Percentiles rank a stretch among this genome's conserved stretches.
Conservation (phyloP, 2,797 vertebrate genomes). For the Galago senegalensis region DNA sequence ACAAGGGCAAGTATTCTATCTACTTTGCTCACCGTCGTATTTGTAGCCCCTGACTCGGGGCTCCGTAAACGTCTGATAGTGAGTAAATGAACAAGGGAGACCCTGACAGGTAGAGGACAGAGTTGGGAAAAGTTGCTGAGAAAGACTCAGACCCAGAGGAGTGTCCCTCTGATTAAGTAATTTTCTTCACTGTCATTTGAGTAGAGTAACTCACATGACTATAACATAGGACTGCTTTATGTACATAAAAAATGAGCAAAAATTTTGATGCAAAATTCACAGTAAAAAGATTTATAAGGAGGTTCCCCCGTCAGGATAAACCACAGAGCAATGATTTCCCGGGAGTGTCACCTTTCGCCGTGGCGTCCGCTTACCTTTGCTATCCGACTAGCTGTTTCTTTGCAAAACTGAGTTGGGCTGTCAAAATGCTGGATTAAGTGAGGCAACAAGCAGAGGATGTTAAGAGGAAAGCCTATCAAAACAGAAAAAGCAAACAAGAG, state of each 20-base stretch:
- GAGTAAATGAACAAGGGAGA: background rate
- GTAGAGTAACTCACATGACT: background rate
- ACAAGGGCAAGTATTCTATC: background rate
- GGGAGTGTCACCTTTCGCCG: background rate
- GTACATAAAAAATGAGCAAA: background rate
- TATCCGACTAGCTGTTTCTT: slow-evolving; percentile 98
- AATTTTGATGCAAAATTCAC: background rate
- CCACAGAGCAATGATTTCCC: background rate
- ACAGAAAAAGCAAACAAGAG: slow-evolving; percentile 81
- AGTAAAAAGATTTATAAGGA: background rate
- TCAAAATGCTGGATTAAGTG: slow-evolving; percentile 99
- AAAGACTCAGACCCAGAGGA: slow-evolving; percentile 64
- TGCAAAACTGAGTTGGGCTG: slow-evolving; percentile 98
- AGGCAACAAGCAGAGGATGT: slow-evolving; percentile 98
- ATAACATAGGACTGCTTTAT: background rate
- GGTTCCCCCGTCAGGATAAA: background rate
- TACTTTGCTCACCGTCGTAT: background rate
- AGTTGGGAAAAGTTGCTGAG: slow-evolving; percentile 45
- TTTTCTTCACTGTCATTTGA: slow-evolving; percentile 64
- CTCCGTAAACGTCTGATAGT: background rate
- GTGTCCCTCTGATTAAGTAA: background rate
- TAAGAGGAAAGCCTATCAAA: slow-evolving; percentile 96
- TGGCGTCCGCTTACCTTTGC: slow-evolving; percentile 93
- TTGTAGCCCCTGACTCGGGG: background rate
- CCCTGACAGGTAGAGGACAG: background rate